phyloP scores from a whole-genome alignment of 2,113 vertebrate genomes.

The Actinemys pallida region DNA sequence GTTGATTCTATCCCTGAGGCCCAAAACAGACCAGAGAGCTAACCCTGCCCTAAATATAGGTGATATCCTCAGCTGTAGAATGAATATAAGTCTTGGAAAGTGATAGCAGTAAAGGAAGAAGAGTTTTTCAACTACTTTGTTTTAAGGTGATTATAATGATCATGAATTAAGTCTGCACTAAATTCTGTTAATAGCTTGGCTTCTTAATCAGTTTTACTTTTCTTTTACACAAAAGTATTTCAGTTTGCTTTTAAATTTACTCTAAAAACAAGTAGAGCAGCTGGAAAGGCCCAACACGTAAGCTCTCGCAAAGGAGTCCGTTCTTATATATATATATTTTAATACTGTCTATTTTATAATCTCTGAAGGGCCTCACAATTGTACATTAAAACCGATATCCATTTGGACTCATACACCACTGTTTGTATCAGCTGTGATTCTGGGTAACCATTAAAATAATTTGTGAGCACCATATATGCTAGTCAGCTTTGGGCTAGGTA shows the following conservation, averaged over 20 bases:
- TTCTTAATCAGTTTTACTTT: neutral
- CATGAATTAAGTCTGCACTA: neutral
- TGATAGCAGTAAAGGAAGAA: neutral
- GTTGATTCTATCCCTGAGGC: neutral
- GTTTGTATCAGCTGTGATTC: neutral
- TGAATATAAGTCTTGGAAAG: neutral
- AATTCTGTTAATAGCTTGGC: neutral
- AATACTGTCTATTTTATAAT: neutral
- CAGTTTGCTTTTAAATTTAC: neutral
- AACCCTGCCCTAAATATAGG: neutral
- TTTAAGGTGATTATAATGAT: neutral
- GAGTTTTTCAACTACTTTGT: neutral
- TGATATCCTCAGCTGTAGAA: neutral
- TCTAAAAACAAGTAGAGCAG: neutral
- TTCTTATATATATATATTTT: neutral
- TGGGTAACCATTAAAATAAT: neutral
- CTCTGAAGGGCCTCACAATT: neutral
- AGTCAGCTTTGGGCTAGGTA: neutral
- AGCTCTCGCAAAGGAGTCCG: neutral
- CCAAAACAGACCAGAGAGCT: neutral
- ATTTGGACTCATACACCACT: neutral
- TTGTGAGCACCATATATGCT: neutral
- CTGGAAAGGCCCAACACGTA: neutral
- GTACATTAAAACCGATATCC: neutral
- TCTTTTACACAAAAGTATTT: neutral